Evolutionary conservation across 2,113 vertebrate species (phyloP), one percentile per base, ranked within the genome.

Genomic region (Coptodon bakossiorum): DNA sequence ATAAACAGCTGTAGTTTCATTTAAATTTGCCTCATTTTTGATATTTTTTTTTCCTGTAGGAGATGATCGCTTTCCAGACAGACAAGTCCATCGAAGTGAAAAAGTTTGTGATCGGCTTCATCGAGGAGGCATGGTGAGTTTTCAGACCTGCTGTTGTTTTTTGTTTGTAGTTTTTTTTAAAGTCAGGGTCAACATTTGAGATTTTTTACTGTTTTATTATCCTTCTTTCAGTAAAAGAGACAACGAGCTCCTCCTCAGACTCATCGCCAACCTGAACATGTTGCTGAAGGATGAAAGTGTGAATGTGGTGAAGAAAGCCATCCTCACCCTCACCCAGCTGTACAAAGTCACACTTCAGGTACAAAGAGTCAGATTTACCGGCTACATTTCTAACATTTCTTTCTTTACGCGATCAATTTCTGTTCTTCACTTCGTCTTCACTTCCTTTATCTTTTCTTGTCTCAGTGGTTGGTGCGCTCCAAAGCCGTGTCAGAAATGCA

Each of bases 211-310:
- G 4, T 53, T 71, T 87, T 12, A 6, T 3, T 82, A 5, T 22
- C 45, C 3, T 80, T 56, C 83, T 3, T 79, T 89, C 92, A 99
- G 98, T 95, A 99, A 99, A 86, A 87, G 98, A 54, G 98, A 99
- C 94, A 99, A 97, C 0, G 98, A 99, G 94, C 96, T 99, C 19
- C 94, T 99, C 52, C 95, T 98, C 48, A 97, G 98, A 83, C 96
- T 99, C 6, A 96, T 99, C 0, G 98, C 98, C 7, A 99, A 99
- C 92, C 95, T 99, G 59, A 98, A 99, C 95, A 98, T 99, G 97
- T 89, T 98, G 66, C 94, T 99, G 82, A 97, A 96, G 80, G 98
- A 99, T 0, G 98, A 99, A 36, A 98, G 98, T 1, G 98, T 99
- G 66, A 99, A 99, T 0, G 98, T 99, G 89, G 98, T 98, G 76